Evolutionary conservation across 2,113 vertebrate species (phyloP).

Genomic region (Dasypus novemcinctus): DNA sequence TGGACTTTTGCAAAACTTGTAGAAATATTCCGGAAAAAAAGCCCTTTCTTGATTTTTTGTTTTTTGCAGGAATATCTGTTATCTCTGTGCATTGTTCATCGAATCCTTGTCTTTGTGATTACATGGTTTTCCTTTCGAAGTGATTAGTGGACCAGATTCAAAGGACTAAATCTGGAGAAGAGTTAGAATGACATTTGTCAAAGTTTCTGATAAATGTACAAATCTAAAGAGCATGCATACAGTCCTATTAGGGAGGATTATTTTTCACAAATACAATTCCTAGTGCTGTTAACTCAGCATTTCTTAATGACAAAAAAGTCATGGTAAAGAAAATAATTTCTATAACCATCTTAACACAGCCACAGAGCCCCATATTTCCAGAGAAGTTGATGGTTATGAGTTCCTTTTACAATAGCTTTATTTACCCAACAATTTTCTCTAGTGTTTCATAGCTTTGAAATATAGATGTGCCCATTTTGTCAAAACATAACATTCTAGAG

Average conservation of each 20-base stretch:
- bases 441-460: constrained; percentile 19
- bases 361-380: not conserved
- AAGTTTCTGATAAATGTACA: not conserved
- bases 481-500: not conserved
- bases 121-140: not conserved
- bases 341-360: not conserved
- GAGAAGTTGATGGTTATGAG: not conserved
- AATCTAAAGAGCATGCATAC: not conserved
- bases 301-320: not conserved
- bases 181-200: not conserved
- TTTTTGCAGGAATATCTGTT: not conserved
- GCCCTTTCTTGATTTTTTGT: too few species aligned
- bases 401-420: constrained; percentile 9
- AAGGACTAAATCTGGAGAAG: not conserved
- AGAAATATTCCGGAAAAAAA: not conserved
- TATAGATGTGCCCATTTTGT: not conserved
- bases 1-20: not conserved
- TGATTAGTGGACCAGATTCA: not conserved
- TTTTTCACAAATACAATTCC: not conserved
- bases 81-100: not conserved
- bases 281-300: not conserved
- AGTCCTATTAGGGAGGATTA: not conserved
- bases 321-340: not conserved
- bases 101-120: constrained; percentile 13
- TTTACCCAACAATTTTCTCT: not conserved